These are phyloP conservation scores for Drosophila mercatorum DNA, from an alignment of 2,888 invertebrate species.

Conservation along the genomic window DNA sequence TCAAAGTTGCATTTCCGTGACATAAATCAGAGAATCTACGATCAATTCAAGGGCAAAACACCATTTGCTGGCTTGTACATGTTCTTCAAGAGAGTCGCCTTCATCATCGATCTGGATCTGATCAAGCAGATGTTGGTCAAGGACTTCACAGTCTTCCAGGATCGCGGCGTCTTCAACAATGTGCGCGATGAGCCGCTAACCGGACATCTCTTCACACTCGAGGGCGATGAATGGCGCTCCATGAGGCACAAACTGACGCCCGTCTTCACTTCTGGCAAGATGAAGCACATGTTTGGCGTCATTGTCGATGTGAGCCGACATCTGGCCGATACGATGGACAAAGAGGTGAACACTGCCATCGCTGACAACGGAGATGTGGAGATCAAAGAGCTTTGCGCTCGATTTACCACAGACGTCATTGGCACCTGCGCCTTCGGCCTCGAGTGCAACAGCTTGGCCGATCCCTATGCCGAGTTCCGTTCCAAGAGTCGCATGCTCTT, in stretches of 20 bases:
- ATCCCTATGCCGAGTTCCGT: slow-evolving; percentile 83
- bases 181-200: slow-evolving; percentile 81
- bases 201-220: slow-evolving; percentile 79
- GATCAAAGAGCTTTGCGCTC: slow-evolving; percentile 84
- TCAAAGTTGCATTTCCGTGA: slow-evolving; percentile 60
- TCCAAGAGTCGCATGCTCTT: slow-evolving; percentile 67
- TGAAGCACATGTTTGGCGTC: slow-evolving; percentile 84
- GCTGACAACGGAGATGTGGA: slow-evolving; percentile 78
- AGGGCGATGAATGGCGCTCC: slow-evolving; percentile 85
- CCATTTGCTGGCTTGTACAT: slow-evolving; percentile 70
- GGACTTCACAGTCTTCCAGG: slow-evolving; percentile 82
- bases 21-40: slow-evolving; percentile 61
- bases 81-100: slow-evolving; percentile 58
- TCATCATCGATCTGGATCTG: slow-evolving; percentile 78
- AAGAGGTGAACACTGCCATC: neutral
- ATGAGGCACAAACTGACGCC: slow-evolving; percentile 85
- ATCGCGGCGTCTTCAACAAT: slow-evolving; percentile 78
- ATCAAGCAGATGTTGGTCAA: slow-evolving; percentile 81
- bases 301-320: slow-evolving; percentile 50
- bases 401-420: slow-evolving; percentile 86
- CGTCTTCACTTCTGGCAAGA: slow-evolving; percentile 85
- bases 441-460: slow-evolving; percentile 84
- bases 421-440: slow-evolving; percentile 85
- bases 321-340: slow-evolving; percentile 35
- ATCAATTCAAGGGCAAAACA: slow-evolving; percentile 61